phyloP scores from a whole-genome alignment of 2,113 vertebrate genomes.

The Climacteris rufus region DNA sequence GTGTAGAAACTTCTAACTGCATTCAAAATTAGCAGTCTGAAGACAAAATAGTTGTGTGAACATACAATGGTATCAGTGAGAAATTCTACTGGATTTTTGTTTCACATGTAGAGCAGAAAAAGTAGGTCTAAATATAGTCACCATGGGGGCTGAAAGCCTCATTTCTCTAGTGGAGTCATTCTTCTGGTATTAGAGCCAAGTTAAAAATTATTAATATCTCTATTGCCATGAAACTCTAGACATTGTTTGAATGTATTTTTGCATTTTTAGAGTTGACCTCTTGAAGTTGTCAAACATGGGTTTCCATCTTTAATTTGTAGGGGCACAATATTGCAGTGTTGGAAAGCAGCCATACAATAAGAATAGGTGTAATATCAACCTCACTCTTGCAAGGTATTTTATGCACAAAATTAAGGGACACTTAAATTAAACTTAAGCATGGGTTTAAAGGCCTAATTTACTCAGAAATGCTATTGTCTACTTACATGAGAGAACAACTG shows the following conservation, averaged over 20 bases:
- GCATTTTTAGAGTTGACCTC: not conserved
- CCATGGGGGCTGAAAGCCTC: accelerated
- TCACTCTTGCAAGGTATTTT: not conserved
- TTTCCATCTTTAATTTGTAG: not conserved
- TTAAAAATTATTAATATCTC: not conserved
- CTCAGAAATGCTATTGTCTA: not conserved
- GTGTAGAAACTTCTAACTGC: not conserved
- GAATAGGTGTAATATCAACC: not conserved
- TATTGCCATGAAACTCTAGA: not conserved
- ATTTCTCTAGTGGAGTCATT: not conserved
- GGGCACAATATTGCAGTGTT: not conserved
- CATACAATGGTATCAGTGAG: not conserved
- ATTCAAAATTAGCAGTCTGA: not conserved
- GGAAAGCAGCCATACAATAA: not conserved
- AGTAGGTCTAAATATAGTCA: not conserved
- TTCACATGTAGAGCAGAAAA: not conserved
- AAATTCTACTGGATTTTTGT: not conserved
- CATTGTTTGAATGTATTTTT: not conserved
- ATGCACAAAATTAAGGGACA: not conserved
- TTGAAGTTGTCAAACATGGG: not conserved
- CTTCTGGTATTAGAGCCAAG: not conserved
- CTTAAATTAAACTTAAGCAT: not conserved
- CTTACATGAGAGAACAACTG: not conserved
- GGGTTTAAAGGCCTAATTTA: not conserved
- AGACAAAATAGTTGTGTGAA: not conserved